Evolutionary conservation across 2,113 vertebrate genomes (phyloP), one percentile per base, ranked within the genome.

Genomic region (Hippoglossus stenolepis): DNA sequence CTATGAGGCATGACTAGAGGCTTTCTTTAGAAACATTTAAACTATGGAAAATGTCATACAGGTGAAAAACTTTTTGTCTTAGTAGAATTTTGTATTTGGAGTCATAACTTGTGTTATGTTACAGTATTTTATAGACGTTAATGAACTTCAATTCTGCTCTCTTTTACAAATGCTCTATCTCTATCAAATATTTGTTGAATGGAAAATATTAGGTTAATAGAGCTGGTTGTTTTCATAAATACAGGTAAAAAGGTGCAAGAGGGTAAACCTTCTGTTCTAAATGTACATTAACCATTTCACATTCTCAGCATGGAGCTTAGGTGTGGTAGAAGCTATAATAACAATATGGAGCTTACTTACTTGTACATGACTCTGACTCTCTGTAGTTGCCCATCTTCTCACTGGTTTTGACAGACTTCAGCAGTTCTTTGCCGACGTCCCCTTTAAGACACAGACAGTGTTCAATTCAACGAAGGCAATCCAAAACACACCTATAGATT

Each of bases 381-480:
- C 2, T 86, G 80, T 85, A 95, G 2, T 1, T 0, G 23, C 94
- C 95, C 95, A 95, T 94, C 70, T 13, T 23, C 2, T 72, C 57
- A 38, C 84, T 94, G 73, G 78, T 82, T 86, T 89, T 92, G 73
- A 95, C 84, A 6, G 91, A 82, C 0, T 5, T 56, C 51, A 95
- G 85, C 12, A 82, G 86, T 0, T 78, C 51, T 1, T 0, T 0
- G 69, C 68, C 82, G 17, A 95, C 87, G 1, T 87, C 1, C 43
- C 95, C 95, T 95, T 68, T 23, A 76, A 81, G 49, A 83, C 5
- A 83, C 18, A 79, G 23, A 70, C 10, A 61, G 73, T 31, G 38
- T 0, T 73, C 63, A 40, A 47, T 65, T 26, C 63, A 45, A 72
- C 24, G 26, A 2, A 66, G 2, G 3, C 38, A 49, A 2, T 20